These are phyloP conservation scores for Rapana venosa DNA, from an alignment of 2,888 invertebrate genomes.

Conservation along the genomic window DNA sequence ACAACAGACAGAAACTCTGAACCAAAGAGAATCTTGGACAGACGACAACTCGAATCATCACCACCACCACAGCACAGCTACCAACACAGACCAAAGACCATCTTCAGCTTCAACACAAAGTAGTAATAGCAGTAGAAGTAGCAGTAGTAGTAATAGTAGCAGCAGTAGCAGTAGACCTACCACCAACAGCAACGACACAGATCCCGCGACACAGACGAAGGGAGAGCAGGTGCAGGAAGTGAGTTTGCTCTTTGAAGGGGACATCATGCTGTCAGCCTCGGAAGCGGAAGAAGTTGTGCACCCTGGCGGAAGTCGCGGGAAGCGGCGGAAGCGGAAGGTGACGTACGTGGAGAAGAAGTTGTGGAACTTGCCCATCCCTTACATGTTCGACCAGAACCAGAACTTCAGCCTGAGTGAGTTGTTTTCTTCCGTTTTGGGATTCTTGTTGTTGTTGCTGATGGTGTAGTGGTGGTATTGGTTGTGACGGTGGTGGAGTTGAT, in stretches of 20 bases:
- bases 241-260: conserved; percentile 46
- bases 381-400: conserved; percentile 61
- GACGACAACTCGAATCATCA: not conserved
- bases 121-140: too few relatives aligned
- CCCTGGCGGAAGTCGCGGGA: conserved; percentile 11
- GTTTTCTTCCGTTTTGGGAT: not conserved
- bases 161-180: too few relatives aligned
- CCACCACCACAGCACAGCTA: not conserved
- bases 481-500: too few relatives aligned
- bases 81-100: not conserved
- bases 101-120: too few relatives aligned
- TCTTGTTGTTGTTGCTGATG: not conserved
- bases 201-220: not conserved
- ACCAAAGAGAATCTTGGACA: too few relatives aligned
- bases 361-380: conserved; percentile 73
- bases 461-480: too few relatives aligned
- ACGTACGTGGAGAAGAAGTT: conserved; percentile 58
- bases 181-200: too few relatives aligned
- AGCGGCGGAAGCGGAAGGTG: conserved; percentile 61
- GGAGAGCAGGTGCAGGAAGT: not conserved
- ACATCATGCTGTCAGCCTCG: conserved; percentile 42
- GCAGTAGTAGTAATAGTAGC: too few relatives aligned
- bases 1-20: not conserved
- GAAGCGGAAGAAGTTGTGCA: conserved; percentile 42
- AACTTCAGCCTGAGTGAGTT: conserved; percentile 47